phyloP scores from a whole-genome alignment of 1,140 invertebrate species.

The Amyelois transitella region DNA sequence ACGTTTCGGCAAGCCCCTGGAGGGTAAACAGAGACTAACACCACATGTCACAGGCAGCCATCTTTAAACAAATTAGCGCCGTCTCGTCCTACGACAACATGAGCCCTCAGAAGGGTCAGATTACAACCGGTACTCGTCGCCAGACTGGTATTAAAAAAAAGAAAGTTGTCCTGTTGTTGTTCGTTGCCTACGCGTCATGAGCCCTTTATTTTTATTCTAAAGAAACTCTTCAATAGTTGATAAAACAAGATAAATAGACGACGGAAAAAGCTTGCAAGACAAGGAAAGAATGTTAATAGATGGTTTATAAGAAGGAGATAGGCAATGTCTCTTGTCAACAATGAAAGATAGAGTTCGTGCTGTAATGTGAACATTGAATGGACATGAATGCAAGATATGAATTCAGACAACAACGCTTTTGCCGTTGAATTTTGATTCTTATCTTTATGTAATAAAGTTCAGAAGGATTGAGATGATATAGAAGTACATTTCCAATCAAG shows the following conservation, averaged over 20 bases:
- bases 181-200: background rate
- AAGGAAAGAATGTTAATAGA: slow-evolving; percentile 16
- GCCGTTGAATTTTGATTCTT: slow-evolving; percentile 19
- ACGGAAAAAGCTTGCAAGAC: slow-evolving; percentile 13
- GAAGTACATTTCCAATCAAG: slow-evolving; percentile 14
- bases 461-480: background rate
- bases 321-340: slow-evolving; percentile 51
- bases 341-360: slow-evolving; percentile 57
- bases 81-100: background rate
- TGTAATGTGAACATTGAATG: slow-evolving; percentile 64
- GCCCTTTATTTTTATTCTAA: slow-evolving; percentile 8
- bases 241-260: slow-evolving; percentile 20
- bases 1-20: background rate
- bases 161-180: too few species aligned
- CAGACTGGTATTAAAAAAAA: background rate
- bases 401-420: slow-evolving; percentile 5
- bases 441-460: background rate
- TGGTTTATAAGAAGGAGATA: slow-evolving; percentile 24
- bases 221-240: slow-evolving; percentile 22
- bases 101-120: background rate
- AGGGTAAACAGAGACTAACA: background rate
- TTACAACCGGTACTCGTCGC: background rate
- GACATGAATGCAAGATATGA: slow-evolving; percentile 32
- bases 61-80: background rate
- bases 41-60: background rate